Conservation (phyloP, 2,797 vertebrate genomes). For the Sandelia bainsii region DNA sequence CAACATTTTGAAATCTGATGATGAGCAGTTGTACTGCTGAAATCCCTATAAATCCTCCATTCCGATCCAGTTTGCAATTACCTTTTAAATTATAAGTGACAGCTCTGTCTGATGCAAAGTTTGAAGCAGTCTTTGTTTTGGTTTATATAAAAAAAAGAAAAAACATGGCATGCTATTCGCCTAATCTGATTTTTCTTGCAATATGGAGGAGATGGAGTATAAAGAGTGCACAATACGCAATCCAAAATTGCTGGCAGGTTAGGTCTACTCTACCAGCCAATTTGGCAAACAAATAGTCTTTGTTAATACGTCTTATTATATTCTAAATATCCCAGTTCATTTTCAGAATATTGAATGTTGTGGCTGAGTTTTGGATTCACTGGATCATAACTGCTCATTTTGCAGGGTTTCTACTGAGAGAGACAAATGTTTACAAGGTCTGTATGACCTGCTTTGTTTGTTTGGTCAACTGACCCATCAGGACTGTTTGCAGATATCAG, state of each 20-base stretch:
- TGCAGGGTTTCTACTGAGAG: conserved; percentile 17
- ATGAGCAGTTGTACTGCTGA: conserved; percentile 12
- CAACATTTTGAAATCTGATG: background rate
- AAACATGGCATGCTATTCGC: conserved; percentile 6
- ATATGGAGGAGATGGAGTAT: conserved; percentile 8
- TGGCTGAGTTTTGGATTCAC: conserved; percentile 24
- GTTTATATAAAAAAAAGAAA: conserved; percentile 7
- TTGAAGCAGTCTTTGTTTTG: background rate
- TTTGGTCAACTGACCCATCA: conserved; percentile 60
- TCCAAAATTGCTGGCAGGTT: conserved; percentile 16
- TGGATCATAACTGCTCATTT: conserved; percentile 38
- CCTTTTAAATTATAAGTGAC: background rate
- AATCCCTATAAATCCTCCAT: conserved; percentile 40
- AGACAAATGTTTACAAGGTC: conserved; percentile 64
- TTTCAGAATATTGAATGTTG: conserved; percentile 22
- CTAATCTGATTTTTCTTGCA: conserved; percentile 19
- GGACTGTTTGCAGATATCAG: conserved; percentile 63
- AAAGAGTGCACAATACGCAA: conserved; percentile 23
- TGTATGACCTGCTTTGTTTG: conserved; percentile 68
- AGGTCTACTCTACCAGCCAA: conserved; percentile 15
- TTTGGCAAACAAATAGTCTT: conserved; percentile 28
- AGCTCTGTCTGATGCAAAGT: conserved; percentile 20
- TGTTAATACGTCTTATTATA: conserved; percentile 26
- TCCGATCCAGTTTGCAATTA: background rate
- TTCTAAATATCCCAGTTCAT: conserved; percentile 25